These are phyloP conservation scores for Lasiommata megera DNA, from an alignment of 2,888 invertebrate species.

Conservation along the genomic window DNA sequence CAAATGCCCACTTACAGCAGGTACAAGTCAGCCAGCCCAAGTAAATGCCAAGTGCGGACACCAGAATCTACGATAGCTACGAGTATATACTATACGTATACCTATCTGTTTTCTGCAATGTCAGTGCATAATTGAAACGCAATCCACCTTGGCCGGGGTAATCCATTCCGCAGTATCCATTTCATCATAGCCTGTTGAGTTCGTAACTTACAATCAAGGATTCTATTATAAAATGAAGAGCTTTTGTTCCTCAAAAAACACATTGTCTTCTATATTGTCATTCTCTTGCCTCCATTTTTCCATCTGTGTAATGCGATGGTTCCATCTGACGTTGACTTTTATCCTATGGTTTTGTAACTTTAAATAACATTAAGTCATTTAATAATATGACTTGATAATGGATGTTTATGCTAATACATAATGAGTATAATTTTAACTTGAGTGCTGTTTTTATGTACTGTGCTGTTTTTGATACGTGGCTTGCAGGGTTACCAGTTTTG, in stretches of 20 bases:
- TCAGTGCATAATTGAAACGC: conserved; percentile 57
- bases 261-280: not conserved
- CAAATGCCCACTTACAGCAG: too few relatives aligned
- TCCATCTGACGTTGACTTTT: too few relatives aligned
- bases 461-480: too few relatives aligned
- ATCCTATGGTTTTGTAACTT: too few relatives aligned
- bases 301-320: too few relatives aligned
- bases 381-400: too few relatives aligned
- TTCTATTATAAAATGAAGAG: not conserved
- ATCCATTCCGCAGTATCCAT: conserved; percentile 21
- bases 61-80: conserved; percentile 42
- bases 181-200: conserved; percentile 19
- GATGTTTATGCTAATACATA: too few relatives aligned
- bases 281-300: not conserved
- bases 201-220: not conserved
- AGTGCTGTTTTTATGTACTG: too few relatives aligned
- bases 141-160: conserved; percentile 22
- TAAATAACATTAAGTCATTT: too few relatives aligned
- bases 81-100: conserved; percentile 43
- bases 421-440: too few relatives aligned
- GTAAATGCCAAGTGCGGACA: conserved; percentile 52
- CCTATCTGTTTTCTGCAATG: conserved; percentile 54
- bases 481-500: too few relatives aligned
- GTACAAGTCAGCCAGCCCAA: conserved; percentile 49
- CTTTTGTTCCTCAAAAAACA: not conserved